Base-by-base conservation (phyloP, 1,140 invertebrate species). In the Drosophila teissieri region DNA sequence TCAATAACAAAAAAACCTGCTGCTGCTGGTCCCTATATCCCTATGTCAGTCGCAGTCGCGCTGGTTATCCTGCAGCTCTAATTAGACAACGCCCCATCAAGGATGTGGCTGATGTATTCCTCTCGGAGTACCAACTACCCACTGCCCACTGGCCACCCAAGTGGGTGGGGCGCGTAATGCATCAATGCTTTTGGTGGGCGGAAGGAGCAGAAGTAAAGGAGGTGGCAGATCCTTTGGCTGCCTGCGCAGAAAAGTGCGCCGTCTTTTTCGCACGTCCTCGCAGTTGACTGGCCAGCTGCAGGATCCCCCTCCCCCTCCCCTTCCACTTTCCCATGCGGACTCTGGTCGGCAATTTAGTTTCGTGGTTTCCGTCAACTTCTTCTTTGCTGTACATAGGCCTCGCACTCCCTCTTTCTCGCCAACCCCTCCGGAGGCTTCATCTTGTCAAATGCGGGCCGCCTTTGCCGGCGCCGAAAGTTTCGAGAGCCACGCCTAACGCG, bases 211-310 rank as follows among this genome's bases (percentile, higher is more conserved):
- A 19, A 19, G 19, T 2, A 19, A 31, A 10, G 44, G 34, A 45
- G 55, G 24, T 62, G 57, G 63, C 57, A 63, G 45, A 68, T 80
- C 57, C 51, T 52, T 61, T 73, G 37, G 68, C 48, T 74, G 82
- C 75, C 83, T 79, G 83, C 84, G 83, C 84, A 84, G 84, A 89
- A 88, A 89, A 88, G 84, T 63, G 68, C 80, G 84, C 84, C 72
- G 81, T 88, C 84, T 89, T 88, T 84, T 89, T 88, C 76, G 84
- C 84, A 89, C 80, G 56, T 63, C 83, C 62, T 70, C 68, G 55
- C 72, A 76, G 72, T 68, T 84, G 64, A 79, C 70, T 75, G 60
- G 70, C 51, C 64, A 76, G 53, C 62, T 34, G 54, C 52, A 53
- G 10, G 42, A 22, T 12, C 22, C 22, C 44, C 34, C 12, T 22